phyloP scores from a whole-genome alignment of 2,113 vertebrate genomes.

The Lathamus discolor region DNA sequence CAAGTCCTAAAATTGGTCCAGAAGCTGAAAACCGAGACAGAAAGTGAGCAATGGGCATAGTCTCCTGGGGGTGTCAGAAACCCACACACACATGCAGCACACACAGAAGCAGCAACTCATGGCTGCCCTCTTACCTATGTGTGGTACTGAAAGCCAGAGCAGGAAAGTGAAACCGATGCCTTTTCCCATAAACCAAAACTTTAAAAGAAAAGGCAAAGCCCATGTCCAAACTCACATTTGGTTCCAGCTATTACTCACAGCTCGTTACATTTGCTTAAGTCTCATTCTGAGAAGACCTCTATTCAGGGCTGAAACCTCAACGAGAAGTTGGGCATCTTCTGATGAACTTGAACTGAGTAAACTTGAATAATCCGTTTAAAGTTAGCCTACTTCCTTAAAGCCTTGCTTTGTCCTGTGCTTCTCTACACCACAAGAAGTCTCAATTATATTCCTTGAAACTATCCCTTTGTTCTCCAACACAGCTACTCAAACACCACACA shows the following conservation, averaged over 20 bases:
- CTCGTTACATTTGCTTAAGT: not conserved
- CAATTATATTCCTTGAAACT: not conserved
- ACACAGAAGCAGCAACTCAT: fast-evolving
- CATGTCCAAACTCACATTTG: not conserved
- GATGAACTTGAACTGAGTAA: not conserved
- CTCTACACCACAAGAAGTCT: not conserved
- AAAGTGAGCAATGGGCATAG: not conserved
- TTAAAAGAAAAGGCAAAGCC: not conserved
- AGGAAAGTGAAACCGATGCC: not conserved
- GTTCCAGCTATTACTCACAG: not conserved
- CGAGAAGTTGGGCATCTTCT: not conserved
- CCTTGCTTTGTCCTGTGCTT: not conserved
- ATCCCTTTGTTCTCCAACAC: not conserved
- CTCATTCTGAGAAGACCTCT: not conserved
- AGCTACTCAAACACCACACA: not conserved
- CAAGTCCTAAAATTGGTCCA: not conserved
- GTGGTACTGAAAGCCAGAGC: not conserved
- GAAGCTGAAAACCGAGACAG: not conserved
- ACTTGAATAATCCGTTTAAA: not conserved
- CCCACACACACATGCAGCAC: fast-evolving
- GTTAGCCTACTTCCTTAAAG: not conserved
- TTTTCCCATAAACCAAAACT: not conserved
- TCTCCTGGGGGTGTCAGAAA: not conserved
- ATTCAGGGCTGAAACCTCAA: not conserved
- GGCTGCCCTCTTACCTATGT: not conserved